Conservation (phyloP, 2,888 invertebrate species). For the Panzeria rudis region DNA sequence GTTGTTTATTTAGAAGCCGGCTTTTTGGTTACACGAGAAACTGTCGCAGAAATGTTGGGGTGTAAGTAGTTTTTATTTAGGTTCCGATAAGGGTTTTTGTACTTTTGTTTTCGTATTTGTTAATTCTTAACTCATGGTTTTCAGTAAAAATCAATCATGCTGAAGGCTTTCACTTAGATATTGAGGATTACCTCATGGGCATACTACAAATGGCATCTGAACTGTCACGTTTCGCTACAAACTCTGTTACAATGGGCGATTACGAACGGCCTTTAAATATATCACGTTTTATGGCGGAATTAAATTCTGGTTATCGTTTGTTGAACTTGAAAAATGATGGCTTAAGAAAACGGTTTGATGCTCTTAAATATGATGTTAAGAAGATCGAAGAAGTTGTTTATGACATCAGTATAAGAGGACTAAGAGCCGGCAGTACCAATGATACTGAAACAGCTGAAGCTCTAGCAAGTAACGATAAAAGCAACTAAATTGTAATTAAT, state of each 20-base stretch:
- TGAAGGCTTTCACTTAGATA: conserved; percentile 93
- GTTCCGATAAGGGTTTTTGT: too few species aligned
- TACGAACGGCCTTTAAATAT: conserved; percentile 92
- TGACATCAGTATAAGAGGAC: conserved; percentile 92
- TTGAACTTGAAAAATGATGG: conserved; percentile 96
- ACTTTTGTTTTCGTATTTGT: too few species aligned
- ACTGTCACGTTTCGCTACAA: conserved; percentile 92
- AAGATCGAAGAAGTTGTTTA: conserved; percentile 96
- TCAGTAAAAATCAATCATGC: conserved; percentile 87
- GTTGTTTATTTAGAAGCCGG: conserved; percentile 92
- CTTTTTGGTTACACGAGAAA: conserved; percentile 89
- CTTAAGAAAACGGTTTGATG: conserved; percentile 93
- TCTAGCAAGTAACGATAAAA: conserved; percentile 38
- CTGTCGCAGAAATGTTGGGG: conserved; percentile 91
- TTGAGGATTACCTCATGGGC: conserved; percentile 95
- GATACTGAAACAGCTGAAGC: conserved; percentile 36
- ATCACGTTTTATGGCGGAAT: conserved; percentile 92
- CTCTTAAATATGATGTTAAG: conserved; percentile 95
- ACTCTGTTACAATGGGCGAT: conserved; percentile 93
- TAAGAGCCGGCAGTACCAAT: conserved; percentile 81
- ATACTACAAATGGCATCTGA: conserved; percentile 92
- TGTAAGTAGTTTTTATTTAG: conserved; percentile 85
- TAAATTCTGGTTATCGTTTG: conserved; percentile 95
- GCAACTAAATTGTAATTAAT: not conserved
- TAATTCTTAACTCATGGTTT: conserved; percentile 74